Conservation (phyloP, 2,888 invertebrate genomes). For the Eupithecia abbreviata region DNA sequence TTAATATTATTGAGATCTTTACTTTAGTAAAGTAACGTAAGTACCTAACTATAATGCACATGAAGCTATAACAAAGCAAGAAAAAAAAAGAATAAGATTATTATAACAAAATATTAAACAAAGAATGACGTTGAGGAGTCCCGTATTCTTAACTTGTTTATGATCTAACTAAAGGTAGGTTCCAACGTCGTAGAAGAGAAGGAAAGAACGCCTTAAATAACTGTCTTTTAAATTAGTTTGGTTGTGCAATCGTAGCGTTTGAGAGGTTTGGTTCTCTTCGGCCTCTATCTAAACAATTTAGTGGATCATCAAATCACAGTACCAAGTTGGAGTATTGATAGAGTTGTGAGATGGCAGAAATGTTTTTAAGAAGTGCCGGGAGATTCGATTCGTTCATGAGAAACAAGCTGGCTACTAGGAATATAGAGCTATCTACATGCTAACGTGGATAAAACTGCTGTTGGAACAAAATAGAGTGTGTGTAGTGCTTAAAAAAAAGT, state of each 20-base stretch:
- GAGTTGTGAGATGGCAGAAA: not conserved
- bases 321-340: too few relatives aligned
- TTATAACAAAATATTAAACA: too few relatives aligned
- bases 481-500: conserved; percentile 12
- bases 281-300: not conserved
- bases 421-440: not conserved
- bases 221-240: not conserved
- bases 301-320: not conserved
- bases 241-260: conserved; percentile 9
- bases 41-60: too few relatives aligned
- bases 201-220: not conserved
- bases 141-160: not conserved
- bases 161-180: not conserved
- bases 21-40: too few relatives aligned
- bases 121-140: not conserved
- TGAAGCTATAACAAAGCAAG: too few relatives aligned
- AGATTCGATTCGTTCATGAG: not conserved
- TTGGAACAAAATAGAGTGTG: not conserved
- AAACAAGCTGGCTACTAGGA: not conserved
- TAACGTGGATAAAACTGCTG: not conserved
- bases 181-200: not conserved
- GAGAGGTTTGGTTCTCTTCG: not conserved
- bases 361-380: not conserved
- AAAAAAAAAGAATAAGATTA: too few relatives aligned
- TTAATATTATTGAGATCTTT: too few relatives aligned